phyloP scores from a whole-genome alignment of 1,140 invertebrate species.

The Samia ricini region DNA sequence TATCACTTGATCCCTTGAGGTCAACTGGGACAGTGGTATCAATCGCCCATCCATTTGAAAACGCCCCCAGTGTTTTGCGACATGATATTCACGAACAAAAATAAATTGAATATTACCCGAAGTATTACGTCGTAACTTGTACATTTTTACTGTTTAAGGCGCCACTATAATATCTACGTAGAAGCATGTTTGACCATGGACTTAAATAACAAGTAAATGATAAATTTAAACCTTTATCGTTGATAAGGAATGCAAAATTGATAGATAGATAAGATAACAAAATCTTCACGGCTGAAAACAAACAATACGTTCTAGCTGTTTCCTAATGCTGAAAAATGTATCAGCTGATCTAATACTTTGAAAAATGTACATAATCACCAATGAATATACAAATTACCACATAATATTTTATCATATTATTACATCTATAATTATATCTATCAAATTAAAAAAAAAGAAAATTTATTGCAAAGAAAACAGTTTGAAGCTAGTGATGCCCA shows the following conservation, averaged over 20 bases:
- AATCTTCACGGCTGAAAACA: not conserved
- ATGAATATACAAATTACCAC: too few species aligned
- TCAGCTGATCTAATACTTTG: not conserved
- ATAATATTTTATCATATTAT: too few species aligned
- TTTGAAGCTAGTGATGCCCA: too few species aligned
- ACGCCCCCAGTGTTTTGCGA: conserved; percentile 43
- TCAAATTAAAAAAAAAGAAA: too few species aligned
- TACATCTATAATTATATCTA: too few species aligned
- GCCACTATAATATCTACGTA: not conserved
- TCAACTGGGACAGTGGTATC: conserved; percentile 65
- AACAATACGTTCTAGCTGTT: conserved; percentile 3
- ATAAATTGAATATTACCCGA: conserved; percentile 1
- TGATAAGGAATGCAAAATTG: conserved; percentile 5
- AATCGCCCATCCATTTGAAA: conserved; percentile 68
- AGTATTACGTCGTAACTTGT: conserved; percentile 15
- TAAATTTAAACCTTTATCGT: not conserved
- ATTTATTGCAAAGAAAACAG: too few species aligned
- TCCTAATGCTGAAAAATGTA: not conserved
- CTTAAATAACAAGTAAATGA: not conserved
- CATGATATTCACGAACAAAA: conserved; percentile 33
- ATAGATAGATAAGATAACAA: conserved; percentile 5
- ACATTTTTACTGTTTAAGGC: conserved; percentile 16
- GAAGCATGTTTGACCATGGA: conserved; percentile 6
- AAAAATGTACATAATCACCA: not conserved
- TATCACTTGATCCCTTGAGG: conserved; percentile 55